These are phyloP conservation scores for Oryzaephilus surinamensis DNA, from an alignment of 1,140 invertebrate genomes.

Conservation along the genomic window DNA sequence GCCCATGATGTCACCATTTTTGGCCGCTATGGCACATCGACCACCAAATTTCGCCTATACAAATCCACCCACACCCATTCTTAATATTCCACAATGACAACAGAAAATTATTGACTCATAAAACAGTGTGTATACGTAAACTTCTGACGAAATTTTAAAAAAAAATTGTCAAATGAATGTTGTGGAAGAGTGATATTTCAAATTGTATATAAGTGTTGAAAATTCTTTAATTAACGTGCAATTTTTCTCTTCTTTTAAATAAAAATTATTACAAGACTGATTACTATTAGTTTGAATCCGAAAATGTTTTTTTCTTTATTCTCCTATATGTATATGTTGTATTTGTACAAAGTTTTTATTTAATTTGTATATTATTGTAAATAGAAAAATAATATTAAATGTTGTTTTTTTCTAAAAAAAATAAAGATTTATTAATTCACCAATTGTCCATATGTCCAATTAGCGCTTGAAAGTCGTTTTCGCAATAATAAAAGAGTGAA, in stretches of 20 bases:
- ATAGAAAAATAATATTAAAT: too few species aligned
- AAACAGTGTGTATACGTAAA: too few species aligned
- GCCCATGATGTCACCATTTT: slow-evolving; percentile 29
- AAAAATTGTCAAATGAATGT: too few species aligned
- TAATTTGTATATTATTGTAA: slow-evolving; percentile 27
- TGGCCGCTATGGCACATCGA: slow-evolving; percentile 33
- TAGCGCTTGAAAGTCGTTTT: background rate
- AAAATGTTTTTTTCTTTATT: slow-evolving; percentile 17
- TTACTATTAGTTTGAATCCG: too few species aligned
- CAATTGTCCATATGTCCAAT: too few species aligned
- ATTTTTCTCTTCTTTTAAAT: slow-evolving; percentile 1
- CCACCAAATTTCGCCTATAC: slow-evolving; percentile 29
- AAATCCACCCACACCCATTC: slow-evolving; percentile 11
- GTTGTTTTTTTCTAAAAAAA: too few species aligned
- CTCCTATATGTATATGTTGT: slow-evolving; percentile 22
- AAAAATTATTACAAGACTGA: slow-evolving; percentile 23
- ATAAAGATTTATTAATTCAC: too few species aligned
- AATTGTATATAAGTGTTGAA: too few species aligned
- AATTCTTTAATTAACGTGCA: slow-evolving; percentile 6
- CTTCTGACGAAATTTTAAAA: too few species aligned
- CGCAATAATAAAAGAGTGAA: background rate
- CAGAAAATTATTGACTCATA: background rate
- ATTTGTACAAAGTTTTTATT: slow-evolving; percentile 23
- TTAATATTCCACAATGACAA: slow-evolving; percentile 29
- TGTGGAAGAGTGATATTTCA: too few species aligned